A percentile compares a stretch with the other conserved stretches of the same genome.
phyloP scores from a whole-genome alignment of 2,113 vertebrate species.

The Zosterops borbonicus region DNA sequence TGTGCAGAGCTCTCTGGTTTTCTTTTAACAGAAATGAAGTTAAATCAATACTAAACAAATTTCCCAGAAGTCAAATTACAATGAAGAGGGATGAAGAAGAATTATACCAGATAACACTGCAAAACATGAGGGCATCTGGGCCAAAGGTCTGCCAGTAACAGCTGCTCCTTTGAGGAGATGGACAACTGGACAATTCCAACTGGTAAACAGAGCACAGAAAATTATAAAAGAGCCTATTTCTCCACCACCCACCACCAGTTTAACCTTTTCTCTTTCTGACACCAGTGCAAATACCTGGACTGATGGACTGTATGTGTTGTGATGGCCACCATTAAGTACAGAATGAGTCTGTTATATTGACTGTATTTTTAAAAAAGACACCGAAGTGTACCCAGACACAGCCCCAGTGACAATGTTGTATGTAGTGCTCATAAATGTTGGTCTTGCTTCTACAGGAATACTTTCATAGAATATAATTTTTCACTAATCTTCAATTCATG shows the following conservation, averaged over 20 bases:
- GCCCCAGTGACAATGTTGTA: neutral
- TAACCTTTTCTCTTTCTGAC: neutral
- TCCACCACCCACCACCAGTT: rapidly evolving
- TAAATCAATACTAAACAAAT: slow-evolving; percentile 30
- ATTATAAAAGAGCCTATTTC: rapidly evolving
- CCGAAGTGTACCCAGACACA: neutral
- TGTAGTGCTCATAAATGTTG: neutral
- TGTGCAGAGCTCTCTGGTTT: neutral
- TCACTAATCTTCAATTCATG: neutral
- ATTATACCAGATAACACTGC: neutral
- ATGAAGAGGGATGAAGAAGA: neutral
- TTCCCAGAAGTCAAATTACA: neutral
- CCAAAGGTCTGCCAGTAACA: neutral
- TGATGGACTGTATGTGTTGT: rapidly evolving
- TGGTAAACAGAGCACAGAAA: neutral
- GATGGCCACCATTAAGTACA: neutral
- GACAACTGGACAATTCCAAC: neutral
- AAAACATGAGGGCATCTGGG: neutral
- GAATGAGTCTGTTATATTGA: neutral
- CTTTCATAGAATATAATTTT: neutral
- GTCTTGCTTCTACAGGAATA: neutral
- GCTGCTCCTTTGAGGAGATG: neutral
- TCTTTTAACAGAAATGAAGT: neutral
- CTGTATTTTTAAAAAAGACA: neutral
- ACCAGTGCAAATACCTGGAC: neutral